Conservation (phyloP, 2,113 vertebrate genomes). For the Hydropotes inermis region DNA sequence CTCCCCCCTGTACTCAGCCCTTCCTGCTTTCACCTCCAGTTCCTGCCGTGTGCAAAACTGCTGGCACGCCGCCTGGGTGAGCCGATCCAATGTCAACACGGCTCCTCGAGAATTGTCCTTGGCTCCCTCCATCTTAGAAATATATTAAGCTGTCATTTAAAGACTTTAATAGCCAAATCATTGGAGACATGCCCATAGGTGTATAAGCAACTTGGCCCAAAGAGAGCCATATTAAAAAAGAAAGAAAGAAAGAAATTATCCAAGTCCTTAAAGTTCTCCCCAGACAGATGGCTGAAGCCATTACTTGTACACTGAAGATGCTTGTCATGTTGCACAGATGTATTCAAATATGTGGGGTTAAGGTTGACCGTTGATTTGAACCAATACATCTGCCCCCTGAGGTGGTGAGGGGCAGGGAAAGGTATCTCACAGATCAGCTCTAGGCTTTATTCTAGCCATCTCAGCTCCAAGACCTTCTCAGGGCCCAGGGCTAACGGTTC, state of each 20-base stretch:
- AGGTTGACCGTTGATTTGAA: background rate
- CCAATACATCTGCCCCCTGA: background rate
- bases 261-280: background rate
- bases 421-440: background rate
- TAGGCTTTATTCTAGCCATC: background rate
- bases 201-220: background rate
- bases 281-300: background rate
- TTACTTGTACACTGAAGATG: background rate
- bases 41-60: slow-evolving; percentile 6
- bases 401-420: background rate
- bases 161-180: slow-evolving; percentile 5
- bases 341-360: background rate
- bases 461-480: background rate
- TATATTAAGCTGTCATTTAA: slow-evolving; percentile 61
- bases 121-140: slow-evolving; percentile 59
- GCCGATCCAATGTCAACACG: slow-evolving; percentile 47
- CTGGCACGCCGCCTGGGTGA: background rate
- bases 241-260: background rate
- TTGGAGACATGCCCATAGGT: slow-evolving; percentile 47
- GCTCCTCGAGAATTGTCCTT: slow-evolving; percentile 10
- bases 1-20: background rate
- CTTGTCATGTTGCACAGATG: background rate
- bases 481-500: background rate
- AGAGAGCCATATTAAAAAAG: background rate
- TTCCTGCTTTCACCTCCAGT: slow-evolving; percentile 62